A percentile compares a stretch with the other conserved stretches of the same genome.
These are phyloP conservation scores for Priapulus caudatus DNA, from an alignment of 2,888 invertebrate genomes.

Conservation along the genomic window DNA sequence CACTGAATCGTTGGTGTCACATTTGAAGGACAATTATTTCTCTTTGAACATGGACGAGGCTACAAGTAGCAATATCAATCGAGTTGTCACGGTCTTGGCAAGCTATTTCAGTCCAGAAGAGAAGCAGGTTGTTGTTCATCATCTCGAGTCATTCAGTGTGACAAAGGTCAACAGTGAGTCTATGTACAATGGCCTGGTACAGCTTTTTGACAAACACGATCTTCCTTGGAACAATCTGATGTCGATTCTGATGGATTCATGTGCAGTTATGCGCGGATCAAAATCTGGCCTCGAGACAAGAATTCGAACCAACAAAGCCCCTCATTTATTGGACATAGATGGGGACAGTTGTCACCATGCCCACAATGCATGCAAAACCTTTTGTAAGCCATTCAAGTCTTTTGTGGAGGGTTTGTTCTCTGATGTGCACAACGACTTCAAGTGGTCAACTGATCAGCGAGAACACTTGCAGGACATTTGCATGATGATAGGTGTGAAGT, in stretches of 20 bases:
- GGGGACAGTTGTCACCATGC: slow-evolving; percentile 19
- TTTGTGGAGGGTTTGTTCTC: slow-evolving; percentile 10
- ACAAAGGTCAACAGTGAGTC: not conserved
- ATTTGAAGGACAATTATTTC: not conserved
- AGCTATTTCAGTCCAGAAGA: not conserved
- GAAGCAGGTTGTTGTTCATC: not conserved
- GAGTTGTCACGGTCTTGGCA: not conserved
- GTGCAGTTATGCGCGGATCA: not conserved
- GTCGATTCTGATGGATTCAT: slow-evolving; percentile 1
- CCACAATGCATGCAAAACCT: slow-evolving; percentile 16
- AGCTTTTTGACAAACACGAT: not conserved
- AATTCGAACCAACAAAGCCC: not conserved
- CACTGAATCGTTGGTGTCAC: not conserved
- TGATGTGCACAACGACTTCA: slow-evolving; percentile 16
- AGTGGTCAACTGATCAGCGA: slow-evolving; percentile 14
- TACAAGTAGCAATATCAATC: not conserved
- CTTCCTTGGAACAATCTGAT: not conserved
- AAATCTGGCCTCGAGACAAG: not conserved
- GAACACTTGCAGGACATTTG: slow-evolving; percentile 12
- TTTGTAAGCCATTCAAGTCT: slow-evolving; percentile 10
- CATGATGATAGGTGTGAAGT: slow-evolving; percentile 8
- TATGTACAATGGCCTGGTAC: not conserved
- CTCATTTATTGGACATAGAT: slow-evolving; percentile 15
- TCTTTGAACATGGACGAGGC: not conserved
- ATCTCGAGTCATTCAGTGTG: not conserved